Percentiles rank a stretch among this genome's conserved stretches.
Evolutionary conservation across 2,888 invertebrate species (phyloP).

Genomic region (Neoaliturus tenellus): DNA sequence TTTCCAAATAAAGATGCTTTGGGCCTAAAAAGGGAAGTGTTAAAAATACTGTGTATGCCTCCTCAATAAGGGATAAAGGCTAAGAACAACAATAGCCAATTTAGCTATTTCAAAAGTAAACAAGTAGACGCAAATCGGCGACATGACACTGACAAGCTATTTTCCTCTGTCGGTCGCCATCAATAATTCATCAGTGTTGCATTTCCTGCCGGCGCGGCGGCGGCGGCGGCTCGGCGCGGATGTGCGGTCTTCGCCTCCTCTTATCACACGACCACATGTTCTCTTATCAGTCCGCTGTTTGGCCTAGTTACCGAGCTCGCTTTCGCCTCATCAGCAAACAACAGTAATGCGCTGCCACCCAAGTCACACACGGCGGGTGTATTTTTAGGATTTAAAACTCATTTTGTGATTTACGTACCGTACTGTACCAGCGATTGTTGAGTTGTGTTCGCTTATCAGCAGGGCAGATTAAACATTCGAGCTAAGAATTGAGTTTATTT

Average conservation of each 20-base stretch:
- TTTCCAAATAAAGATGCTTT: too few species aligned
- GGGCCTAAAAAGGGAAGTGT: too few species aligned
- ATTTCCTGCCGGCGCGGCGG: neutral
- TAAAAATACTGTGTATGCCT: too few species aligned
- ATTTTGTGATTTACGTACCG: neutral
- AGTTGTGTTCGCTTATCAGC: neutral
- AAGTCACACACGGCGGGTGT: neutral
- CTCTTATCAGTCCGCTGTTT: slow-evolving; percentile 13
- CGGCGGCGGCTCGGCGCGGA: neutral
- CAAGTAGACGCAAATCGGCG: too few species aligned
- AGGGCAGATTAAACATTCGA: neutral
- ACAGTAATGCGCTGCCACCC: neutral
- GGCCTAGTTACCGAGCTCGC: slow-evolving; percentile 21
- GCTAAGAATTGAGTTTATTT: neutral
- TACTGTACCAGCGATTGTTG: too few species aligned
- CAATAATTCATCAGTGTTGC: neutral
- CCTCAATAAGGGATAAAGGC: too few species aligned
- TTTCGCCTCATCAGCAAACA: slow-evolving; percentile 1
- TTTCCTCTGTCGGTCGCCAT: too few species aligned
- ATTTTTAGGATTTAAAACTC: neutral
- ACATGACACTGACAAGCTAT: too few species aligned
- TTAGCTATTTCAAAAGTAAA: too few species aligned
- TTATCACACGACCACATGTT: slow-evolving; percentile 39
- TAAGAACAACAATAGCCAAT: too few species aligned
- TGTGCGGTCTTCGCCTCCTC: too few species aligned